A percentile compares a stretch with the other conserved stretches of the same genome.
Evolutionary conservation across 2,888 invertebrate genomes (phyloP).

Genomic region (Drosophila algonquin): DNA sequence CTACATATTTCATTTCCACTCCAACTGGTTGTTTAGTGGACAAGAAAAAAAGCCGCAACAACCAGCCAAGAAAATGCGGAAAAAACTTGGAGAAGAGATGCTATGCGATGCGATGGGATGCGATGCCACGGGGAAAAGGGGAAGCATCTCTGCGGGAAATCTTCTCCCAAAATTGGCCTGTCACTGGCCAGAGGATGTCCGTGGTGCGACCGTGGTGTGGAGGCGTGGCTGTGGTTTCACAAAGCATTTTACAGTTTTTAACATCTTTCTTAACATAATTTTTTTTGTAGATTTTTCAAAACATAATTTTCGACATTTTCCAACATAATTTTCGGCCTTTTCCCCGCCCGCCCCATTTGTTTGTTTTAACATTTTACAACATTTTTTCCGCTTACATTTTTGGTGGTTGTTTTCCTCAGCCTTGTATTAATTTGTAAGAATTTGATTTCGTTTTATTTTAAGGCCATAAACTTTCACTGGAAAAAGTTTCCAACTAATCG

Average conservation of each 20-base stretch:
- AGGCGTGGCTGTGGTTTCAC: slow-evolving; percentile 37
- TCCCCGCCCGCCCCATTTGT: slow-evolving; percentile 14
- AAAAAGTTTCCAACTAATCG: slow-evolving; percentile 57
- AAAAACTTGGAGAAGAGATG: slow-evolving; percentile 59
- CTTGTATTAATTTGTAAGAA: slow-evolving; percentile 60
- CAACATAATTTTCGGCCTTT: slow-evolving; percentile 3
- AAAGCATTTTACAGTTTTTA: slow-evolving; percentile 56
- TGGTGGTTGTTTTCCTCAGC: slow-evolving; percentile 43
- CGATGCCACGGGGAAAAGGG: background rate
- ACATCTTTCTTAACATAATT: slow-evolving; percentile 63
- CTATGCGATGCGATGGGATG: too few relatives aligned
- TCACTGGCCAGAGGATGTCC: slow-evolving; percentile 50
- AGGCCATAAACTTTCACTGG: slow-evolving; percentile 75
- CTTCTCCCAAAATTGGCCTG: slow-evolving; percentile 71
- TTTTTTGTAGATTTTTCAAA: slow-evolving; percentile 51
- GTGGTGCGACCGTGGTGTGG: slow-evolving; percentile 19
- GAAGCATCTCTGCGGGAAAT: slow-evolving; percentile 46
- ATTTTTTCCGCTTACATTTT: slow-evolving; percentile 33
- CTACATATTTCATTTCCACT: slow-evolving; percentile 80
- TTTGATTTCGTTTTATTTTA: slow-evolving; percentile 56
- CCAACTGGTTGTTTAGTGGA: slow-evolving; percentile 68
- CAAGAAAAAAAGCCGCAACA: slow-evolving; percentile 40
- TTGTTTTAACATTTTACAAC: slow-evolving; percentile 57
- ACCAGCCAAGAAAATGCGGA: slow-evolving; percentile 66
- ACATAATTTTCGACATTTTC: slow-evolving; percentile 45